These are phyloP conservation scores for Brenthis daphne DNA, from an alignment of 2,888 invertebrate genomes.

Conservation along the genomic window DNA sequence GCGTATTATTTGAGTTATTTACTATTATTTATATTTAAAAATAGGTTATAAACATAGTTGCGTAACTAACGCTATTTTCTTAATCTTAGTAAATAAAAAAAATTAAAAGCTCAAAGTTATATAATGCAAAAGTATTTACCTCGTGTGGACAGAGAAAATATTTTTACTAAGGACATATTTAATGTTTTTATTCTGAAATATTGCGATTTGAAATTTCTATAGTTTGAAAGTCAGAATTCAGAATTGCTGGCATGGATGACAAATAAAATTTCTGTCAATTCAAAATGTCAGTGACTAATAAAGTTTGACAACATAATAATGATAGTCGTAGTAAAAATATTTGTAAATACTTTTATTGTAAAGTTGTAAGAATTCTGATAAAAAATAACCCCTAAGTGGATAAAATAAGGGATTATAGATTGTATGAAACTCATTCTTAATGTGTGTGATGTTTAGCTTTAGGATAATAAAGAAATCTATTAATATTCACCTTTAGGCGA, in stretches of 20 bases:
- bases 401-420: too few relatives aligned
- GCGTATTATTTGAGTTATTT: slow-evolving; percentile 1
- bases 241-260: too few relatives aligned
- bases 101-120: neutral
- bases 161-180: slow-evolving; percentile 77
- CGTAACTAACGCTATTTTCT: slow-evolving; percentile 20
- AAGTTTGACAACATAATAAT: neutral
- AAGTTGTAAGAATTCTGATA: too few relatives aligned
- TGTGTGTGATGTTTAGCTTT: too few relatives aligned
- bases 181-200: slow-evolving; percentile 35
- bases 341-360: too few relatives aligned
- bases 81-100: neutral
- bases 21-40: slow-evolving; percentile 21
- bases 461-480: too few relatives aligned
- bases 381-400: too few relatives aligned
- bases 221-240: slow-evolving; percentile 7
- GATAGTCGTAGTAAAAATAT: slow-evolving; percentile 10
- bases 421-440: too few relatives aligned
- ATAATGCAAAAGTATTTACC: slow-evolving; percentile 52
- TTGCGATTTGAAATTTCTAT: slow-evolving; percentile 15
- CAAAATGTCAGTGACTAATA: neutral
- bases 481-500: too few relatives aligned
- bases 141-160: slow-evolving; percentile 77
- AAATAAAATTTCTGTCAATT: slow-evolving; percentile 1
- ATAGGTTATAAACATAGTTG: slow-evolving; percentile 29